phyloP scores from a whole-genome alignment of 2,888 invertebrate species.

The Slavum lentiscoides region DNA sequence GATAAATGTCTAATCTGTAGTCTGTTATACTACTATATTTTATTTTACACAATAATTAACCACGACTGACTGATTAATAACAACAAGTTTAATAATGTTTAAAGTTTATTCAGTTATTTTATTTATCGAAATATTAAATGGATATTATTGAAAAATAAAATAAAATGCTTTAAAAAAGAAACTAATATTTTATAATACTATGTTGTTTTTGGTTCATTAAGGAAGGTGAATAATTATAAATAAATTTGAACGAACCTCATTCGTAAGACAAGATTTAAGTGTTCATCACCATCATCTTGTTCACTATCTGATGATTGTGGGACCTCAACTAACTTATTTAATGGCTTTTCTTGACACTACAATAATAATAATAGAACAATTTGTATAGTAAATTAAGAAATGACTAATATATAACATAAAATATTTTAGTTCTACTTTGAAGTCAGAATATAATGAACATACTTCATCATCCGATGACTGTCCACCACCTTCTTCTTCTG shows the following conservation, averaged over 20 bases:
- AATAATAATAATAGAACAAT: conserved; percentile 23
- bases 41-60: too few relatives aligned
- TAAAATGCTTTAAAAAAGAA: neutral
- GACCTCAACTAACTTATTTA: conserved; percentile 61
- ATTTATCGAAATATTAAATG: neutral
- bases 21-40: too few relatives aligned
- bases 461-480: conserved; percentile 65
- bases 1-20: too few relatives aligned
- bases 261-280: conserved; percentile 81
- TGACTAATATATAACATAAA: too few relatives aligned
- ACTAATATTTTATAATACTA: neutral
- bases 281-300: conserved; percentile 60
- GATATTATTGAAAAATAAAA: neutral
- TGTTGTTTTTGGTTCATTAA: neutral
- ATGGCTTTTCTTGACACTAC: conserved; percentile 59
- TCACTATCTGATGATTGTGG: conserved; percentile 61
- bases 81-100: neutral
- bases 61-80: too few relatives aligned
- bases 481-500: conserved; percentile 82
- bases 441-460: conserved; percentile 54
- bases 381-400: neutral
- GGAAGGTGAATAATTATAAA: conserved; percentile 1
- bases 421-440: neutral
- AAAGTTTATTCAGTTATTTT: neutral
- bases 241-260: conserved; percentile 69